Base-by-base conservation (phyloP, 2,888 invertebrate genomes). In the Ametastegia equiseti region DNA sequence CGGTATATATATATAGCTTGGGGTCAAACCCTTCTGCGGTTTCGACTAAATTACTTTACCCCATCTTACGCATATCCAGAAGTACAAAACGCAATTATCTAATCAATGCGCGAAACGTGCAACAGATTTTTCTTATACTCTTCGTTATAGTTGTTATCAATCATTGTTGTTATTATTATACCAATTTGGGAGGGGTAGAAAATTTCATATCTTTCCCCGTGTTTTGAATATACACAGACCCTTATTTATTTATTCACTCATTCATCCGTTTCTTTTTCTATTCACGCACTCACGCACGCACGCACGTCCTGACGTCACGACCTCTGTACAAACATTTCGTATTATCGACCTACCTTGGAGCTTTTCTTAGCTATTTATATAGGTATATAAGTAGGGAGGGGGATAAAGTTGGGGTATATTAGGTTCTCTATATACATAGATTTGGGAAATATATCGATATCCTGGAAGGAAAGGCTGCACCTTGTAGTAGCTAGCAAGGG, bases 1-100 rank as follows among this genome's bases (percentile, higher is more conserved):
- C 30, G 15, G 71, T 33, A n/a, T n/a, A n/a, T n/a, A n/a, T n/a
- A n/a, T n/a, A n/a, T n/a, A n/a, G 45, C 30, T 30, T 15, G 71
- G 23, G 65, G 45, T 71, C 45, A 47, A n/a, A 45, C 71, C 71
- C 71, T 47, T 23, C 47, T 71, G 71, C 47, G 71, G 71, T 71
- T 47, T 42, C n/a, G 23, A 71, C 45, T 23, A 71, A 71, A 71
- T 71, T 71, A 47, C 71, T 45, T 47, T 71, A 15, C 47, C 71
- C 30, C 71, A 47, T 60, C 30, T 60, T 60, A n/a, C n/a, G n/a
- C 69, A n/a, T 13, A 15, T 42, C 19, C 47, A 5, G n/a, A n/a
- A n/a, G n/a, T n/a, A n/a, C n/a, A n/a, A n/a, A n/a, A n/a, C n/a
- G n/a, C n/a, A n/a, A n/a, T n/a, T n/a, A n/a, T n/a, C n/a, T 54